Evolutionary conservation across 1,140 invertebrate genomes (phyloP).

Genomic region (Harpegnathos saltator): DNA sequence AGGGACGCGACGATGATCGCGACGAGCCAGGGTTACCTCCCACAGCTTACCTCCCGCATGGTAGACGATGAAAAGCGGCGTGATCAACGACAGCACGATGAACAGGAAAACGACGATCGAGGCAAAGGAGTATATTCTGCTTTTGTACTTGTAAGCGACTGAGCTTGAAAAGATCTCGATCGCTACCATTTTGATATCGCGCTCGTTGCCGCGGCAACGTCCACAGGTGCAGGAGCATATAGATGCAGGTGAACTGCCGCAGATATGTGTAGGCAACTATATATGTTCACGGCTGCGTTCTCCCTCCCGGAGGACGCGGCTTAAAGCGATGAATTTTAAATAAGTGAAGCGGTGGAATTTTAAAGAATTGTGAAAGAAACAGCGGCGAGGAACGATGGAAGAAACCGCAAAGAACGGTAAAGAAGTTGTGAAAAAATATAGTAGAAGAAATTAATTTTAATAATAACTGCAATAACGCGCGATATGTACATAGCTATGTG

Average conservation of each 20-base stretch:
- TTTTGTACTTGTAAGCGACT: slow-evolving; percentile 81
- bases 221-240: neutral
- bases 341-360: too few species aligned
- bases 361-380: too few species aligned
- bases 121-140: slow-evolving; percentile 77
- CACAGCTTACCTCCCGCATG: slow-evolving; percentile 79
- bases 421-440: too few species aligned
- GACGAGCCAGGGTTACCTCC: neutral
- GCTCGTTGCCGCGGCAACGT: slow-evolving; percentile 53
- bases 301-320: neutral
- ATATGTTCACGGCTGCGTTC: neutral
- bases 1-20: neutral
- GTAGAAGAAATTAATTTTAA: neutral
- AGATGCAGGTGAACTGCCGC: slow-evolving; percentile 1
- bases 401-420: too few species aligned
- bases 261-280: neutral
- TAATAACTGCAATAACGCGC: too few species aligned
- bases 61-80: slow-evolving; percentile 80
- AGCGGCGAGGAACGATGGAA: too few species aligned
- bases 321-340: neutral
- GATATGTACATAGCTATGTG: too few species aligned
- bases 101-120: slow-evolving; percentile 76
- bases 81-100: slow-evolving; percentile 70
- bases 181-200: slow-evolving; percentile 69
- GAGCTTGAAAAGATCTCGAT: slow-evolving; percentile 82